A percentile compares a stretch with the other conserved stretches of the same genome.
Evolutionary conservation across 2,113 vertebrate species (phyloP).

Genomic region (Tragelaphus scriptus): DNA sequence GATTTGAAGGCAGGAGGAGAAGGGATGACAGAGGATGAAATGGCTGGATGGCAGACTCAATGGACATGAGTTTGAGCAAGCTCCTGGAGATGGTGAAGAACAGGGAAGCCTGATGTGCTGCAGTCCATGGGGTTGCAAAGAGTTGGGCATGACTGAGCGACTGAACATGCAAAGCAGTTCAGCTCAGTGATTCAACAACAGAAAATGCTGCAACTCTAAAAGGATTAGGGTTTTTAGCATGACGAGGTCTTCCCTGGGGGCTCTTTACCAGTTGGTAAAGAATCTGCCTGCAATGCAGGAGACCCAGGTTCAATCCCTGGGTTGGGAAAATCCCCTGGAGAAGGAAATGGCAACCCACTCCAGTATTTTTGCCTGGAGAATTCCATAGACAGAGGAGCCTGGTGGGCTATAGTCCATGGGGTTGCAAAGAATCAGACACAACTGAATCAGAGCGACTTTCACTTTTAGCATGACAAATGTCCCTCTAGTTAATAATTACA

Average conservation of each 20-base stretch:
- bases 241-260: background rate
- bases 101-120: background rate
- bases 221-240: background rate
- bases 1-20: background rate
- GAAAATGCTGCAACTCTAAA: background rate
- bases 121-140: background rate
- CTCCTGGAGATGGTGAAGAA: background rate
- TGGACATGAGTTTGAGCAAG: background rate
- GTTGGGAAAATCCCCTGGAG: background rate
- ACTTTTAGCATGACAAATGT: background rate
- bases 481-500: background rate
- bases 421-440: background rate
- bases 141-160: background rate
- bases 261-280: background rate
- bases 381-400: background rate
- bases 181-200: background rate
- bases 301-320: background rate
- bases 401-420: background rate
- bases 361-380: background rate
- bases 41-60: background rate
- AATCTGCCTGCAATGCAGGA: background rate
- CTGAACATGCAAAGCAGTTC: background rate
- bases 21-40: background rate
- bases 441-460: background rate
- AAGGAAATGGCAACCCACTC: background rate